Conservation (phyloP, 2,888 invertebrate species). For the Gryllus longicercus region DNA sequence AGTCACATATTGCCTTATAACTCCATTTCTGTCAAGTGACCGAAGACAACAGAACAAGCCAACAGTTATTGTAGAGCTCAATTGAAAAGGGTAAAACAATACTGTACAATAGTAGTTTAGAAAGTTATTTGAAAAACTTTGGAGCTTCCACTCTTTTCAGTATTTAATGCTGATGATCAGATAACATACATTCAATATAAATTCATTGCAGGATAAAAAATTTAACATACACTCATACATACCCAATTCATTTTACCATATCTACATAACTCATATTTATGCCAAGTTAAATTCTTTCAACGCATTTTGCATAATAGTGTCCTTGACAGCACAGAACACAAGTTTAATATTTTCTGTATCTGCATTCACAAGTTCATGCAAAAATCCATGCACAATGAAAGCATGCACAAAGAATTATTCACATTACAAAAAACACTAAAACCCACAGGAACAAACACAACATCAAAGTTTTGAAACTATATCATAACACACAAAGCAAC, state of each 20-base stretch:
- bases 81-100: too few relatives aligned
- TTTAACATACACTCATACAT: neutral
- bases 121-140: neutral
- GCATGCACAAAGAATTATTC: conserved; percentile 29
- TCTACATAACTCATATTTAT: conserved; percentile 51
- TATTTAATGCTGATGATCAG: too few relatives aligned
- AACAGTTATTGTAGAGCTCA: too few relatives aligned
- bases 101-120: too few relatives aligned
- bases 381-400: conserved; percentile 28
- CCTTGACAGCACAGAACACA: conserved; percentile 92
- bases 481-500: conserved; percentile 26
- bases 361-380: conserved; percentile 47
- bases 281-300: conserved; percentile 92
- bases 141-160: too few relatives aligned
- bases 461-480: conserved; percentile 27
- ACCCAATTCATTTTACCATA: neutral
- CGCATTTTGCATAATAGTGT: conserved; percentile 90
- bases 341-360: conserved; percentile 92
- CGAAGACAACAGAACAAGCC: too few relatives aligned
- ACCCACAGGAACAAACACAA: neutral
- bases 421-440: neutral
- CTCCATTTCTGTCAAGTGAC: too few relatives aligned
- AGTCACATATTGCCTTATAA: too few relatives aligned
- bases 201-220: neutral
- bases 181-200: too few relatives aligned